Conservation (phyloP, 1,140 invertebrate genomes). For the Drosophila rufa region DNA sequence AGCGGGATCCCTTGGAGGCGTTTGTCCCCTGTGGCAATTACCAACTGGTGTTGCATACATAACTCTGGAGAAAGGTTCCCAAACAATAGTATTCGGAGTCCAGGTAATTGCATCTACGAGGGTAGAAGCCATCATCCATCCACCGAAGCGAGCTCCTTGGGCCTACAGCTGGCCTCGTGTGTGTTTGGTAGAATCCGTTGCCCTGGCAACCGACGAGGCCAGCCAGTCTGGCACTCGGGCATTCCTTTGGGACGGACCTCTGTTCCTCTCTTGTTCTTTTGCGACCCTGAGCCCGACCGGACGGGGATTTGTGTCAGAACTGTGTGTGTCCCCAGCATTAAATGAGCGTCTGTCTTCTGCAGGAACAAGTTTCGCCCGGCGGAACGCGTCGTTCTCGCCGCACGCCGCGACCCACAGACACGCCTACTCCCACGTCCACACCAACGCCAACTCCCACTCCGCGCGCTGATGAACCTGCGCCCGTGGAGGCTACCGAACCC, state of each 20-base stretch:
- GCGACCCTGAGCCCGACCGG: not conserved
- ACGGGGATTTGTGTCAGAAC: not conserved
- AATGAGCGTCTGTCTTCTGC: slow-evolving; percentile 39
- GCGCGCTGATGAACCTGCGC: slow-evolving; percentile 2
- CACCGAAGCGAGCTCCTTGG: not conserved
- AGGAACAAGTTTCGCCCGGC: slow-evolving; percentile 59
- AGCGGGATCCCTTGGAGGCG: not conserved
- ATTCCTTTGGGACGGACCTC: slow-evolving; percentile 10
- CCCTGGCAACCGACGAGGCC: slow-evolving; percentile 28
- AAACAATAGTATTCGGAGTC: not conserved
- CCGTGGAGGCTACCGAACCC: not conserved
- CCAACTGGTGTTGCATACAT: not conserved
- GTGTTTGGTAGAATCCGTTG: slow-evolving; percentile 40
- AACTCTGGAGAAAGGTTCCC: not conserved
- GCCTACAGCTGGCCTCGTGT: slow-evolving; percentile 12
- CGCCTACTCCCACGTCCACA: slow-evolving; percentile 23
- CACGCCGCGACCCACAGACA: slow-evolving; percentile 66
- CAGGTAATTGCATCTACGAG: slow-evolving; percentile 5
- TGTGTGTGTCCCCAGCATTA: slow-evolving; percentile 1
- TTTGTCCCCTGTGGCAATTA: not conserved
- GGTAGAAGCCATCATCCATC: slow-evolving; percentile 20
- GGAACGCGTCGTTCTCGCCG: slow-evolving; percentile 65
- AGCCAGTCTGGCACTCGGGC: slow-evolving; percentile 4
- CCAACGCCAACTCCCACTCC: not conserved
- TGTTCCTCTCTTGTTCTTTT: not conserved